Evolutionary conservation across 1,140 invertebrate species (phyloP).

Genomic region (Drosophila sechellia): DNA sequence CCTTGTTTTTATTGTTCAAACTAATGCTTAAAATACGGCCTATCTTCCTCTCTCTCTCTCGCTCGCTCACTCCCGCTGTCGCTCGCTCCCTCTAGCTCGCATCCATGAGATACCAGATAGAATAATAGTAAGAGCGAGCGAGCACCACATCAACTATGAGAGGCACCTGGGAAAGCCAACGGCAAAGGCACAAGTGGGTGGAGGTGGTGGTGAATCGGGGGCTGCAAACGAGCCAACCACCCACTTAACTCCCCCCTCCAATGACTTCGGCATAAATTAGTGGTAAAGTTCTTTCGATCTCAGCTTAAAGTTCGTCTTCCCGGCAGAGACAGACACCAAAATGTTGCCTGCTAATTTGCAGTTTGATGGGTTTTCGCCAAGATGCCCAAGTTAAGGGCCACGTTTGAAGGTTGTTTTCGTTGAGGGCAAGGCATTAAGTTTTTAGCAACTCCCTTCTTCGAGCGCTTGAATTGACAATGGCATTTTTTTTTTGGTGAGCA

Average conservation of each 20-base stretch:
- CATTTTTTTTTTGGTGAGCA: not conserved
- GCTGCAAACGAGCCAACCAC: not conserved
- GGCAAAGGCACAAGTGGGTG: constrained; percentile 43
- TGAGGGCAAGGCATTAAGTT: constrained; percentile 33
- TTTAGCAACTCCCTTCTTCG: constrained; percentile 9
- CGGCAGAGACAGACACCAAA: not conserved
- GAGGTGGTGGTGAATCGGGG: constrained; percentile 4
- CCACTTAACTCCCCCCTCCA: constrained; percentile 8
- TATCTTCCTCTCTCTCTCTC: constrained; percentile 40
- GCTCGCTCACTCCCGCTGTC: not conserved
- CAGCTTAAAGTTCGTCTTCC: constrained; percentile 44
- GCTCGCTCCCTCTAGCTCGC: not conserved
- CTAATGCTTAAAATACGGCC: constrained; percentile 82
- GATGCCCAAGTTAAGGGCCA: constrained; percentile 14
- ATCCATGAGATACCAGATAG: not conserved
- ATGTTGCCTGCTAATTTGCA: constrained; percentile 39
- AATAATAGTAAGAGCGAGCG: constrained; percentile 1
- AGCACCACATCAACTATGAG: not conserved
- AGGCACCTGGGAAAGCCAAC: constrained; percentile 54
- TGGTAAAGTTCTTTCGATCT: constrained; percentile 43
- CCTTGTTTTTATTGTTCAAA: constrained; percentile 79
- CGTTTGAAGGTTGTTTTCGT: constrained; percentile 27
- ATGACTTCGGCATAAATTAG: constrained; percentile 57
- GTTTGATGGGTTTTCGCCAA: constrained; percentile 36
- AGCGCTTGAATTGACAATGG: constrained; percentile 7